These are phyloP conservation scores for Nettapus auritus DNA, from an alignment of 2,113 vertebrate species.

Conservation along the genomic window DNA sequence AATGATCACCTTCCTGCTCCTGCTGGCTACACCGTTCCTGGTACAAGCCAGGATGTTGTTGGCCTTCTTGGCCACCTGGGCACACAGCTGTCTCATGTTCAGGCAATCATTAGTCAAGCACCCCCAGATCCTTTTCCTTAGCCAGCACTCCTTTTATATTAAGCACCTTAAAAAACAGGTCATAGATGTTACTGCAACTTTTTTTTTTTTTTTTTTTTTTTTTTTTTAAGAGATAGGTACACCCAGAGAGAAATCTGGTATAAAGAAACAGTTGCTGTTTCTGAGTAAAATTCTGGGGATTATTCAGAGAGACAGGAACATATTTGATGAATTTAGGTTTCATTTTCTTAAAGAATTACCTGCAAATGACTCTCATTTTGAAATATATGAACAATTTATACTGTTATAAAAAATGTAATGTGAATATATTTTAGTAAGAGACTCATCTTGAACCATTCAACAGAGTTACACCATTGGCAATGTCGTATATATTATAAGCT, in stretches of 20 bases:
- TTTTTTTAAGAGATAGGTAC: background rate
- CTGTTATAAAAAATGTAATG: background rate
- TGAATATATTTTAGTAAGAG: background rate
- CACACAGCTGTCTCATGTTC: too few species aligned
- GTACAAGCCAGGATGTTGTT: too few species aligned
- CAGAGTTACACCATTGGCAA: background rate
- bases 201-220: background rate
- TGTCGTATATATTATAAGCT: background rate
- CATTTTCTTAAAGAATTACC: constrained; percentile 1
- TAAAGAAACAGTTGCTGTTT: background rate
- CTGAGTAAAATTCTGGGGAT: background rate
- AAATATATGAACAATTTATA: constrained; percentile 10
- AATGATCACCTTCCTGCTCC: too few species aligned
- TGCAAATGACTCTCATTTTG: background rate
- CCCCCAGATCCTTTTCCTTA: background rate
- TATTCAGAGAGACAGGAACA: background rate
- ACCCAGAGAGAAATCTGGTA: background rate
- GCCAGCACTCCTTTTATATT: background rate
- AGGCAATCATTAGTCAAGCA: too few species aligned
- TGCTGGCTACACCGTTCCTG: too few species aligned
- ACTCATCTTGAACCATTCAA: background rate
- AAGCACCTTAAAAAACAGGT: constrained; percentile 26
- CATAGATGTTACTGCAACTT: background rate
- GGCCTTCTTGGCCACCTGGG: too few species aligned
- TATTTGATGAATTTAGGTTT: constrained; percentile 8